Conservation (phyloP, 2,113 vertebrate genomes). For the Psilopsiagon aymara region DNA sequence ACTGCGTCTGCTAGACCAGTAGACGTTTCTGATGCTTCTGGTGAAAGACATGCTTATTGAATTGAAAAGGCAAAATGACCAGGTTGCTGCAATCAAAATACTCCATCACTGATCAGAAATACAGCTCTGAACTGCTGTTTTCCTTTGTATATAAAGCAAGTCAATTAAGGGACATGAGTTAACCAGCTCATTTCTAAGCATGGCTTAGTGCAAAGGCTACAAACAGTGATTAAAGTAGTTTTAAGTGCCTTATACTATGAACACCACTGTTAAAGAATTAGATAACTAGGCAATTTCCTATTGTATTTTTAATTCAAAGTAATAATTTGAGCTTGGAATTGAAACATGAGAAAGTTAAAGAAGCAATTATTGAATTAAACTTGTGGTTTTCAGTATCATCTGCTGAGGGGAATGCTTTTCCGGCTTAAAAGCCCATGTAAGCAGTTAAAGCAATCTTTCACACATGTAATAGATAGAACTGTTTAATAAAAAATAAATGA, state of each 20-base stretch:
- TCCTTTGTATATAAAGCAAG: not conserved
- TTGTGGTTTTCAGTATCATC: not conserved
- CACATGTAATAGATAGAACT: constrained; percentile 52
- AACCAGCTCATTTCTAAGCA: constrained; percentile 18
- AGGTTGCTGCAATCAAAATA: not conserved
- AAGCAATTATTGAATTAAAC: constrained; percentile 26
- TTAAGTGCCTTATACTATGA: not conserved
- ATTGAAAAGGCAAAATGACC: not conserved
- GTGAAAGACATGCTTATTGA: not conserved
- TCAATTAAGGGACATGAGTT: not conserved
- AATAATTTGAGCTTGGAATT: constrained; percentile 20
- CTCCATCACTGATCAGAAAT: not conserved
- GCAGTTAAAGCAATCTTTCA: constrained; percentile 26
- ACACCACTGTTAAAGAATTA: not conserved
- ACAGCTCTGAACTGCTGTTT: not conserved
- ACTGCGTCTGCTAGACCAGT: not conserved
- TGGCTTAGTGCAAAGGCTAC: not conserved
- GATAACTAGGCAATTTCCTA: not conserved
- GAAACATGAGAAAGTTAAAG: not conserved
- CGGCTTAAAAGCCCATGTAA: constrained; percentile 6
- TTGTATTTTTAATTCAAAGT: constrained; percentile 35
- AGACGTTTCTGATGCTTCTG: not conserved
- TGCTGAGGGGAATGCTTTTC: not conserved
- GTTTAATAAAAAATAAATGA: constrained; percentile 63
- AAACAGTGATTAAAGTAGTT: constrained; percentile 18